Evolutionary conservation across 2,113 vertebrate species (phyloP), one percentile per base, ranked within the genome.

Genomic region (Prietella phreatophila): DNA sequence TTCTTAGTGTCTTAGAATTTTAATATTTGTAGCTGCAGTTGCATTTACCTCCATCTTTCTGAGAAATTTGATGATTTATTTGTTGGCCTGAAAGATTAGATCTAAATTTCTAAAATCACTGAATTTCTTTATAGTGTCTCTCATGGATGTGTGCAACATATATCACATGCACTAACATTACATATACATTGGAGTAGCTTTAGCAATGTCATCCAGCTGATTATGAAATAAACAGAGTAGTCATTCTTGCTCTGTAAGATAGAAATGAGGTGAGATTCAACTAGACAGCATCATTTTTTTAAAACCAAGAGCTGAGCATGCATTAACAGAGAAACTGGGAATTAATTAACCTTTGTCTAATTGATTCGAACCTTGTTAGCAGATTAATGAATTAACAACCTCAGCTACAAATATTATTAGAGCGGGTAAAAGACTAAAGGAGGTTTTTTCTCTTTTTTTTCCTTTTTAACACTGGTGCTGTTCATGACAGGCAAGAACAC

Each of bases 321-420:
- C 63, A 15, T 69, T 73, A 50, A 39, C 36, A 85, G 55, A 30
- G 73, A 84, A 65, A 33, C 81, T 42, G 60, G 78, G 83, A 86
- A 85, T 42, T 61, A 82, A 61, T 80, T 82, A 55, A 55, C 83
- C 82, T 8, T 71, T 14, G 58, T n/a, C 82, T 83, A 55, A 85
- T 86, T 87, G 88, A 85, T 36, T 81, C 1, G 9, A 17, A 75
- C 39, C 82, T 89, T 63, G 87, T 87, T 87, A 87, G 85, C 58
- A 78, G 69, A 25, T n/a, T 71, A 71, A 87, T 79, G 88, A 81
- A 90, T 88, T 80, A 90, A 67, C 4, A 15, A 83, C 82, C 61
- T 55, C 11, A 4, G 85, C 30, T 53, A 61, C 47, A 14, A 79
- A 80, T 67, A 25, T 81, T 8, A 53, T 69, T 39, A 36, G 60